Percentiles rank a stretch among this genome's conserved stretches.
phyloP scores from a whole-genome alignment of 2,113 vertebrate species.

The Isurus oxyrinchus region DNA sequence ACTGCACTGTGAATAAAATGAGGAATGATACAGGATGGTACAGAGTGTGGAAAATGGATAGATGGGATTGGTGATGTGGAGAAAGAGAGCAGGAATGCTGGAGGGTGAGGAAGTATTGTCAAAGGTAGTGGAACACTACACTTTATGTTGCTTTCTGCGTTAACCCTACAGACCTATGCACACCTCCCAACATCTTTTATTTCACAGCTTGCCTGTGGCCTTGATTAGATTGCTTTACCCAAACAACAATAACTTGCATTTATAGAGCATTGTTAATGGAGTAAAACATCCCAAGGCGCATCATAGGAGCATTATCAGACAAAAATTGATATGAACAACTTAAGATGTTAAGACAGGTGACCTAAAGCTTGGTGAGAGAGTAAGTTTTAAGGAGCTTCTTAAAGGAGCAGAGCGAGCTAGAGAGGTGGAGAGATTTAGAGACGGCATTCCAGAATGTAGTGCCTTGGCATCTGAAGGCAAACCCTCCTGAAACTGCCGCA shows the following conservation, averaged over 20 bases:
- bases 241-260: too few species aligned
- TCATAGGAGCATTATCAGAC: too few species aligned
- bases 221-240: too few species aligned
- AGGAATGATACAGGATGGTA: neutral
- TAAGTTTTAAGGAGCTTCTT: too few species aligned
- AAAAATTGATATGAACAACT: too few species aligned
- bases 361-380: too few species aligned
- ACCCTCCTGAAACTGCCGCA: neutral
- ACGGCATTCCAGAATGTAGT: too few species aligned
- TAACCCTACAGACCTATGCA: neutral
- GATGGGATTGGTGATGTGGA: neutral
- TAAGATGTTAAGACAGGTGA: too few species aligned
- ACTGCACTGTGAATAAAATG: neutral
- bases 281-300: too few species aligned
- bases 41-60: neutral
- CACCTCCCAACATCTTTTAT: neutral
- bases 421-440: neutral
- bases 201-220: too few species aligned
- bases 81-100: neutral
- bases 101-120: neutral
- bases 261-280: too few species aligned
- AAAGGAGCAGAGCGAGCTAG: too few species aligned
- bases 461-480: neutral
- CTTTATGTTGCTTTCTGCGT: neutral
- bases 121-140: neutral